A percentile compares a stretch with the other conserved stretches of the same genome.
Conservation (phyloP, 2,113 vertebrate genomes). For the Hyperopisus bebe region DNA sequence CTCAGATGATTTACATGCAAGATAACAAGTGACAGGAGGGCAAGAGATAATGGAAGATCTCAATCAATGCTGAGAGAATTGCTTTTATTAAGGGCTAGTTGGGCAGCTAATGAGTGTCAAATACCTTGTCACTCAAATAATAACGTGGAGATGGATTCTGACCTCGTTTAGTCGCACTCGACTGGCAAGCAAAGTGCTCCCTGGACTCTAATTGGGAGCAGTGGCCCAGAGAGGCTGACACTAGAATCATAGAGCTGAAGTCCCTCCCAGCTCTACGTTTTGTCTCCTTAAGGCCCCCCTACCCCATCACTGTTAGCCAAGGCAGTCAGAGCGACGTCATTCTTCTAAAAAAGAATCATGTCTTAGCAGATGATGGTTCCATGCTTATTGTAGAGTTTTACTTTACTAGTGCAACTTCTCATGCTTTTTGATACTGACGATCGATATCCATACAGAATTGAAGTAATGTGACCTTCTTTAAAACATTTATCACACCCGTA, state of each 20-base stretch:
- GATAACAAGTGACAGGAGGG: constrained; percentile 33
- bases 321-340: not conserved
- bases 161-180: not conserved
- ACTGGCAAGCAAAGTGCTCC: constrained; percentile 28
- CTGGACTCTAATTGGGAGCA: constrained; percentile 46
- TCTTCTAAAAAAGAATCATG: not conserved
- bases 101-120: constrained; percentile 57
- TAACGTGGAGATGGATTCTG: constrained; percentile 28
- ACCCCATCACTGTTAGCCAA: not conserved
- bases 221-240: constrained; percentile 40
- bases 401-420: not conserved
- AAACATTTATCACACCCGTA: not conserved
- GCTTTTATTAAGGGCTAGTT: constrained; percentile 46
- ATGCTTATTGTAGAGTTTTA: not conserved
- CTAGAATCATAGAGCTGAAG: not conserved
- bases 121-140: constrained; percentile 54
- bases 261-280: not conserved
- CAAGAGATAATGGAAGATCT: constrained; percentile 40
- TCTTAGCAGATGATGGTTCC: not conserved
- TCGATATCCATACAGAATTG: not conserved
- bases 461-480: not conserved
- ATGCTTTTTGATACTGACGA: not conserved
- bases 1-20: constrained; percentile 29
- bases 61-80: constrained; percentile 46
- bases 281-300: not conserved